These are phyloP conservation scores for Darevskia nairensis DNA, from an alignment of 2,797 vertebrate genomes.

Conservation along the genomic window DNA sequence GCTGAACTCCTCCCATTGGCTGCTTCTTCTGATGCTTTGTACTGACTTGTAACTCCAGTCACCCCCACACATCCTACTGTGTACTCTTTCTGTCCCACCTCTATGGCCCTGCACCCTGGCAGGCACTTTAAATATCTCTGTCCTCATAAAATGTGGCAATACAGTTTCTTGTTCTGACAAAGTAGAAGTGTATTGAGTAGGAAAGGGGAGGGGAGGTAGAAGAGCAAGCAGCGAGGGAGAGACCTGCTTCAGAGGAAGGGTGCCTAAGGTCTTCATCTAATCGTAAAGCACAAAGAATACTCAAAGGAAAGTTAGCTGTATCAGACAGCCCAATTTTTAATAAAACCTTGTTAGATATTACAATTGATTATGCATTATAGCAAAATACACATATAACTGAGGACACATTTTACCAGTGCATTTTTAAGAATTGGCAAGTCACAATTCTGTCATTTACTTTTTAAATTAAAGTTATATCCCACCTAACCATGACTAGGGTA, in stretches of 20 bases:
- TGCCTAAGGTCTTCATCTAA: neutral
- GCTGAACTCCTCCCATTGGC: neutral
- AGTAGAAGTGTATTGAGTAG: neutral
- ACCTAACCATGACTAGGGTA: neutral
- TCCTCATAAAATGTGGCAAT: neutral
- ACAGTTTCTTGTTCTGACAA: neutral
- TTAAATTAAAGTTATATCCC: neutral
- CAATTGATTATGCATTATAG: neutral
- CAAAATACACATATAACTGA: neutral
- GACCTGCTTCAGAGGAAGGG: neutral
- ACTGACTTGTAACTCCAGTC: neutral
- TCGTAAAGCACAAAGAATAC: neutral
- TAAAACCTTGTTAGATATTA: neutral
- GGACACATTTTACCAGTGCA: neutral
- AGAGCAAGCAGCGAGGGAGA: neutral
- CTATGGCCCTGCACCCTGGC: neutral
- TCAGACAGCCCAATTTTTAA: slow-evolving; percentile 1
- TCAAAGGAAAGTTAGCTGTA: neutral
- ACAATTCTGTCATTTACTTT: neutral
- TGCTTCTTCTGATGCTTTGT: neutral
- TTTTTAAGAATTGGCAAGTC: neutral
- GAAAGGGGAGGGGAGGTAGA: too few relatives aligned
- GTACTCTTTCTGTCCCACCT: neutral
- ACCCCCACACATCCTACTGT: too few relatives aligned
- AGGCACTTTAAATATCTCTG: neutral